phyloP scores from a whole-genome alignment of 2,113 vertebrate species.

The Coreoperca whiteheadi region DNA sequence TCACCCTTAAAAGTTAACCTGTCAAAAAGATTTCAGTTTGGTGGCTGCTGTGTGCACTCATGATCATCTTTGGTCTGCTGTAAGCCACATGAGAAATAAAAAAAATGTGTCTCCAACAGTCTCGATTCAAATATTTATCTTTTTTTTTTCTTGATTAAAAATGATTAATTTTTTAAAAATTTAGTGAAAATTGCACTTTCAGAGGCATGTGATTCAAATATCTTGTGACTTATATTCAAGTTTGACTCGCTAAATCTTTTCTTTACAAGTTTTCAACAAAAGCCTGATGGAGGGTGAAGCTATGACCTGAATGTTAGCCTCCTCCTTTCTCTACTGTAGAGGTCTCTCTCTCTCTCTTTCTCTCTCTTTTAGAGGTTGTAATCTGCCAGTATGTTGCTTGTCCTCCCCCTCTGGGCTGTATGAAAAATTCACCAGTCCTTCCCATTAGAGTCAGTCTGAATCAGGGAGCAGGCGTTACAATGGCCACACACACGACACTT shows the following conservation, averaged over 20 bases:
- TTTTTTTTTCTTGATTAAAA: too few species aligned
- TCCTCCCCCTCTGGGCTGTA: slow-evolving; percentile 84
- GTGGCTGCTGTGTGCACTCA: neutral
- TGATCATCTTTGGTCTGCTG: neutral
- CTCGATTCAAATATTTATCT: neutral
- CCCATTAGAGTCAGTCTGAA: slow-evolving; percentile 87
- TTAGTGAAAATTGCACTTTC: neutral
- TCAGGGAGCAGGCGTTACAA: slow-evolving; percentile 73
- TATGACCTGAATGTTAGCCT: slow-evolving; percentile 27
- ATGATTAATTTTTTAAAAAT: neutral
- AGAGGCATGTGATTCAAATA: neutral
- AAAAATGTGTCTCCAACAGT: neutral
- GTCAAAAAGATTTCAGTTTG: neutral
- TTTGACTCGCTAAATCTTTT: neutral
- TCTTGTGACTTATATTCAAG: neutral
- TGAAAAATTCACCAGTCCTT: slow-evolving; percentile 87
- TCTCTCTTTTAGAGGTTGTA: slow-evolving; percentile 61
- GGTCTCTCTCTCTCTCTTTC: slow-evolving; percentile 29
- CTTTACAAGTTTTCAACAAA: neutral
- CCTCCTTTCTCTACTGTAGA: too few species aligned
- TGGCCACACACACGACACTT: slow-evolving; percentile 56
- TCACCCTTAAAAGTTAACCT: neutral
- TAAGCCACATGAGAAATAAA: neutral
- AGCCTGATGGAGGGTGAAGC: neutral
- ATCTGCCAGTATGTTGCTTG: slow-evolving; percentile 61